Conservation (phyloP, 2,113 vertebrate genomes). For the Hippolais icterina region DNA sequence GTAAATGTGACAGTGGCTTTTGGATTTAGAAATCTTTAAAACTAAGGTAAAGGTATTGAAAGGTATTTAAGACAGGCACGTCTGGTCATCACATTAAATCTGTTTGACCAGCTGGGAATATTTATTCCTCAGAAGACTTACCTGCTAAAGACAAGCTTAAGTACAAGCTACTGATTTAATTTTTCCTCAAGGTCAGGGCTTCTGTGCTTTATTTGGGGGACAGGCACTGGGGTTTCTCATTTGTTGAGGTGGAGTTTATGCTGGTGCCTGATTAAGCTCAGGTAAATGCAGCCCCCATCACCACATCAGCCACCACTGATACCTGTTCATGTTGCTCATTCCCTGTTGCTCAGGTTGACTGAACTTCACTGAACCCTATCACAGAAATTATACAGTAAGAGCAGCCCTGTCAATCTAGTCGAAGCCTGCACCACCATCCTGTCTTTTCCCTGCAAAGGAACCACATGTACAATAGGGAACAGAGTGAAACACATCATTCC, state of each 20-base stretch:
- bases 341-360: neutral
- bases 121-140: conserved; percentile 1
- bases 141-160: neutral
- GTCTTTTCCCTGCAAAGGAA: neutral
- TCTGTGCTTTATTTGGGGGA: neutral
- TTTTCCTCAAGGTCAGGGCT: neutral
- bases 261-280: neutral
- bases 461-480: accelerated
- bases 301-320: neutral
- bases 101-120: neutral
- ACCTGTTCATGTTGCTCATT: neutral
- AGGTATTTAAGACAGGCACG: neutral
- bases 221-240: neutral
- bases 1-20: neutral
- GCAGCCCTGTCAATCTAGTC: neutral
- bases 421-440: neutral
- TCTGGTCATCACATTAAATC: neutral
- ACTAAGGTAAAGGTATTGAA: neutral
- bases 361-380: neutral
- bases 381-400: neutral
- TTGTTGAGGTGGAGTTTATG: neutral
- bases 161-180: neutral
- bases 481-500: accelerated
- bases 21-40: neutral
- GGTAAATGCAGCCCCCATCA: neutral